Conservation (phyloP, 2,113 vertebrate genomes). For the Trematocara nigrifrons region DNA sequence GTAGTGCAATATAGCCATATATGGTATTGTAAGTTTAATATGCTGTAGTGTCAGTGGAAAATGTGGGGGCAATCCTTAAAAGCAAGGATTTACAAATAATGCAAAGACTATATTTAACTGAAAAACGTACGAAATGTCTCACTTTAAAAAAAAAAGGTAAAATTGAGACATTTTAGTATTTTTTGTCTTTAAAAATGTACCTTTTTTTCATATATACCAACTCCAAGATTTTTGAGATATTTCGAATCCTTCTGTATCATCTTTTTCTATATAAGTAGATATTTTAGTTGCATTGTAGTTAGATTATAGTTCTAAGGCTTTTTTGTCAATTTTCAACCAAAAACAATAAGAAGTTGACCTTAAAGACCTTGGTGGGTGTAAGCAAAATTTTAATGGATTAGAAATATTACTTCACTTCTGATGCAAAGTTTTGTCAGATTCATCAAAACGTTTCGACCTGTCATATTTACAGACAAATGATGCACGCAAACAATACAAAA, state of each 20-base stretch:
- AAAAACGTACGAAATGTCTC: neutral
- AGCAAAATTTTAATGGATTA: neutral
- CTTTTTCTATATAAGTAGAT: neutral
- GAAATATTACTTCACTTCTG: neutral
- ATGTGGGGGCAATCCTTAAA: rapidly evolving
- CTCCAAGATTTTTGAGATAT: neutral
- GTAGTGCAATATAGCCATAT: neutral
- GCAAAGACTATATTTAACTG: neutral
- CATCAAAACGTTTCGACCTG: neutral
- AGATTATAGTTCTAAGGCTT: neutral
- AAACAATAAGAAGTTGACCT: neutral
- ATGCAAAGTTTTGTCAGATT: neutral
- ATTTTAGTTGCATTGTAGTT: neutral
- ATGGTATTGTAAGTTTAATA: neutral
- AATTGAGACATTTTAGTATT: neutral
- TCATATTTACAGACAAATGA: neutral
- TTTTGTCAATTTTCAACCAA: neutral
- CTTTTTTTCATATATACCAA: neutral
- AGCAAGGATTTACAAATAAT: neutral
- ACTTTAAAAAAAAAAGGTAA: neutral
- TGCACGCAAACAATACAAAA: neutral
- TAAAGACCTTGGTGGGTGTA: neutral
- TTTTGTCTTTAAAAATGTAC: neutral
- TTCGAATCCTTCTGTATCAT: neutral
- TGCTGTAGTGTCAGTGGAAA: neutral